These are phyloP conservation scores for Priocnemis perturbator DNA, from an alignment of 2,888 invertebrate species.

Conservation along the genomic window DNA sequence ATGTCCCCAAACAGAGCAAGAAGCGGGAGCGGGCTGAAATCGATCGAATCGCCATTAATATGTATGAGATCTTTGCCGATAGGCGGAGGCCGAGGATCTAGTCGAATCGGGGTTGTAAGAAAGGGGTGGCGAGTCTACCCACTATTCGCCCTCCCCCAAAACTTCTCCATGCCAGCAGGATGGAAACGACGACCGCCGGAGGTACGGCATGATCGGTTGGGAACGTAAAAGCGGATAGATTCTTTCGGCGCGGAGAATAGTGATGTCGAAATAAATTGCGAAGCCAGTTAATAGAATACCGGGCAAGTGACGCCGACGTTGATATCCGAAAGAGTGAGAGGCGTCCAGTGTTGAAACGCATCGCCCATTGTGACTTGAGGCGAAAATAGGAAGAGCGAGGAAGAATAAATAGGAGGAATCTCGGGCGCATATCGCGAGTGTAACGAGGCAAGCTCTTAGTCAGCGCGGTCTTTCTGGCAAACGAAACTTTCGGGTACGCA, in stretches of 20 bases:
- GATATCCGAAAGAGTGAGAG: too few species aligned
- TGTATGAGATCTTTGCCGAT: constrained; percentile 70
- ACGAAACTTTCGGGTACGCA: constrained; percentile 36
- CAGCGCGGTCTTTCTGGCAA: constrained; percentile 36
- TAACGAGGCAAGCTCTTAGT: constrained; percentile 44
- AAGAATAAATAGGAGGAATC: constrained; percentile 37
- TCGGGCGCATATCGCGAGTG: constrained; percentile 35
- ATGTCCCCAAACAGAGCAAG: constrained; percentile 66
- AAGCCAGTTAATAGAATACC: too few species aligned
- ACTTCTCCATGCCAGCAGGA: too few species aligned
- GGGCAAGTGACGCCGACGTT: too few species aligned
- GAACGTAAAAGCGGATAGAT: too few species aligned
- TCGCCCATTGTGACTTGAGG: too few species aligned
- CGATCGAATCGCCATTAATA: constrained; percentile 71
- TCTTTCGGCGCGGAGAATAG: too few species aligned
- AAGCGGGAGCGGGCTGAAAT: constrained; percentile 59
- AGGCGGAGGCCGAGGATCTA: constrained; percentile 14
- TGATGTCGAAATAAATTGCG: too few species aligned
- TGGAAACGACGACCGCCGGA: too few species aligned
- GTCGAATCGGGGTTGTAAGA: constrained; percentile 24
- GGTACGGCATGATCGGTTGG: too few species aligned
- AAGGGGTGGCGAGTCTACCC: constrained; percentile 24
- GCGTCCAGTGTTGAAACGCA: too few species aligned
- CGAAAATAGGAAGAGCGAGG: constrained; percentile 9
- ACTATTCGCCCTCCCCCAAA: too few species aligned